Evolutionary conservation across 2,113 vertebrate species (phyloP).

Genomic region (Pelmatolapia mariae): DNA sequence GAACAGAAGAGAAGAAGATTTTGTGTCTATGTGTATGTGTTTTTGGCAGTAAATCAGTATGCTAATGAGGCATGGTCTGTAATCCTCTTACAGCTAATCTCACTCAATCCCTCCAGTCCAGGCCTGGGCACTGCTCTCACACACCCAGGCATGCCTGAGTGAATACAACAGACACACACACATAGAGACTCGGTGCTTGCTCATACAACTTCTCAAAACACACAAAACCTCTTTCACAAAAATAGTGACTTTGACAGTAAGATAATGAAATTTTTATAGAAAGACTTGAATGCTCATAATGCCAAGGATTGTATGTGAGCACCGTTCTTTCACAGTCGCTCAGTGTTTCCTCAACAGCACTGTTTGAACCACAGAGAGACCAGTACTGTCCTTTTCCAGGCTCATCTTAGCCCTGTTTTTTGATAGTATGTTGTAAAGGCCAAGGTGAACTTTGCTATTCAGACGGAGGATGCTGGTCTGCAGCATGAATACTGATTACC

Average conservation of each 20-base stretch:
- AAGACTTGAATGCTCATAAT: background rate
- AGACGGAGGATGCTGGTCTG: conserved; percentile 6
- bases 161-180: conserved; percentile 11
- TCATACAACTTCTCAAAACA: conserved; percentile 6
- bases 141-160: conserved; percentile 40
- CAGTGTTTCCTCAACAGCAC: background rate
- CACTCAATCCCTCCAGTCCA: conserved; percentile 57
- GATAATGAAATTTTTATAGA: background rate
- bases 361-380: background rate
- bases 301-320: background rate
- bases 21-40: conserved; percentile 53
- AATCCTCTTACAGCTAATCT: conserved; percentile 72
- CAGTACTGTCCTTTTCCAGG: background rate
- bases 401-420: conserved; percentile 2
- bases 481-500: conserved; percentile 50
- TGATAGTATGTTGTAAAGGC: conserved; percentile 30
- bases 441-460: conserved; percentile 54
- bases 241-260: background rate
- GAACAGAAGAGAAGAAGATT: conserved; percentile 14
- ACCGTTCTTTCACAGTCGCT: background rate
- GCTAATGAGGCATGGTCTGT: conserved; percentile 72
- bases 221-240: background rate
- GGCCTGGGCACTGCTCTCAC: conserved; percentile 47
- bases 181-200: background rate
- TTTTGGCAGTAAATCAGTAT: conserved; percentile 68